Evolutionary conservation across 1,140 invertebrate species (phyloP).

Genomic region (Drosophila rhopaloa): DNA sequence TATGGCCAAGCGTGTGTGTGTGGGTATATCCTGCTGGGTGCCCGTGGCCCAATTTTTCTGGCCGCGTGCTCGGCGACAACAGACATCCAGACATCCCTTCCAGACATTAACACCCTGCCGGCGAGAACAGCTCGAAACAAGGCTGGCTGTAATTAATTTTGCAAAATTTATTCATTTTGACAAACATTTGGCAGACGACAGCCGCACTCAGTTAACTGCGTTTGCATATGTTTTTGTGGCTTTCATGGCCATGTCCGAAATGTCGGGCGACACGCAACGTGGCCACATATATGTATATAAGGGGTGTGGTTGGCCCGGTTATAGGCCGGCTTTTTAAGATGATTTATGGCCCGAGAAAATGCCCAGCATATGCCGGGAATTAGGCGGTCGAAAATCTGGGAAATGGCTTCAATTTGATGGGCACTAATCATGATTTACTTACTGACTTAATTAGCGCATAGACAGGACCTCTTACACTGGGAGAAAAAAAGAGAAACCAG

Average conservation of each 20-base stretch:
- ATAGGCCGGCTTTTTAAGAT: conserved; percentile 10
- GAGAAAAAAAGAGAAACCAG: neutral
- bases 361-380: conserved; percentile 31
- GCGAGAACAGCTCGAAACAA: neutral
- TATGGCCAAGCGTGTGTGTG: neutral
- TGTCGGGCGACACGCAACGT: conserved; percentile 43
- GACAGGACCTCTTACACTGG: conserved; percentile 23
- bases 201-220: conserved; percentile 59
- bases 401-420: conserved; percentile 30
- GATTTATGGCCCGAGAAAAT: conserved; percentile 31
- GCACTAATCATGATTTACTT: conserved; percentile 41
- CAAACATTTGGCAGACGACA: conserved; percentile 63
- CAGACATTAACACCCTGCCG: conserved; percentile 28
- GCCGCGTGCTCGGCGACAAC: conserved; percentile 55
- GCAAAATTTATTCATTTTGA: conserved; percentile 73
- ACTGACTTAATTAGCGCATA: conserved; percentile 32
- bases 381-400: conserved; percentile 33
- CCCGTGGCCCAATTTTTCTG: conserved; percentile 34
- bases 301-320: conserved; percentile 5
- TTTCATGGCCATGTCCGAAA: conserved; percentile 41
- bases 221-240: conserved; percentile 55
- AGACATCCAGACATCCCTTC: conserved; percentile 13
- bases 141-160: conserved; percentile 73
- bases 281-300: conserved; percentile 27
- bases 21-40: conserved; percentile 37